phyloP scores from a whole-genome alignment of 2,888 invertebrate species.

The Didymodactylos carnosus region DNA sequence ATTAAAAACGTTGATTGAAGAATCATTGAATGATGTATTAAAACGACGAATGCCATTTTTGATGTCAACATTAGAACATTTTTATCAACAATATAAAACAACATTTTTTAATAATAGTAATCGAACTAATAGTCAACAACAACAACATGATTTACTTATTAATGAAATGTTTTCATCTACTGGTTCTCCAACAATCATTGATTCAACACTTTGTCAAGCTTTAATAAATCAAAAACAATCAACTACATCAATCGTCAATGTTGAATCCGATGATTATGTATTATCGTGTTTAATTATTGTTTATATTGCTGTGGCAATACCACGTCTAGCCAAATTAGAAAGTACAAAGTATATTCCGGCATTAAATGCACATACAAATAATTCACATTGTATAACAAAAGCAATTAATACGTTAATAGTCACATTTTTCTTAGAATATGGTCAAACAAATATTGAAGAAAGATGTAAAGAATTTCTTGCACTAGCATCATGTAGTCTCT shows the following conservation, averaged over 20 bases:
- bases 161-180: conserved; percentile 61
- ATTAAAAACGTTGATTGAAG: conserved; percentile 77
- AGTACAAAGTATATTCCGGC: conserved; percentile 10
- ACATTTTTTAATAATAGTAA: neutral
- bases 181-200: conserved; percentile 2
- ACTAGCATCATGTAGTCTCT: conserved; percentile 9
- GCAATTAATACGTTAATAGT: conserved; percentile 78
- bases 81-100: conserved; percentile 30
- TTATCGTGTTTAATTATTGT: conserved; percentile 89
- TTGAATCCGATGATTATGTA: conserved; percentile 63
- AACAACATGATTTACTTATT: conserved; percentile 36
- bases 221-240: neutral
- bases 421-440: conserved; percentile 82
- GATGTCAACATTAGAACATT: conserved; percentile 76
- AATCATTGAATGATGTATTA: conserved; percentile 65
- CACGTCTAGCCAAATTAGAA: conserved; percentile 55
- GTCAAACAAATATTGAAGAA: conserved; percentile 83
- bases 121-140: neutral
- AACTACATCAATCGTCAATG: neutral
- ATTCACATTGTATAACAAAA: conserved; percentile 89
- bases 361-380: conserved; percentile 72
- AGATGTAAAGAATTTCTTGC: conserved; percentile 79
- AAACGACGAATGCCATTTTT: conserved; percentile 85
- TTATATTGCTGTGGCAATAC: conserved; percentile 89
- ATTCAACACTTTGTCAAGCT: conserved; percentile 6